Evolutionary conservation across 2,797 vertebrate genomes (phyloP).

Genomic region (Hybognathus amarus): DNA sequence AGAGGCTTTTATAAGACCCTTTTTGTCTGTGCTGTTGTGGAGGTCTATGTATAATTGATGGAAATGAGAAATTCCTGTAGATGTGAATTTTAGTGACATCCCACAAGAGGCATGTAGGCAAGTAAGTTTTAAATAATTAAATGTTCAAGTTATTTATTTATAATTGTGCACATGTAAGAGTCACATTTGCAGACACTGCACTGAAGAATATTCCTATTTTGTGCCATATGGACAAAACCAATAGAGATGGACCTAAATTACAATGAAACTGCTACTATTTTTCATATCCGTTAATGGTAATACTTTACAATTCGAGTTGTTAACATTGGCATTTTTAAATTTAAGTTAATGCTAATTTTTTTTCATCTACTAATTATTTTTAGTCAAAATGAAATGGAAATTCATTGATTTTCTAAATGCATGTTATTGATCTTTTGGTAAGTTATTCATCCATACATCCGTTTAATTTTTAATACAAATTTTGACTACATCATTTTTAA

Average conservation of each 20-base stretch:
- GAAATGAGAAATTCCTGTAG: constrained; percentile 27
- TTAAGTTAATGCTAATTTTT: neutral
- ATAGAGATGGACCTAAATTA: neutral
- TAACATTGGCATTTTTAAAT: neutral
- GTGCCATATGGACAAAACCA: neutral
- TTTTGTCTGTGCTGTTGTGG: constrained; percentile 30
- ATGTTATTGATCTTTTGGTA: neutral
- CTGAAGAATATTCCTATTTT: neutral
- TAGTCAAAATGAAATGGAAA: neutral
- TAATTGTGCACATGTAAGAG: constrained; percentile 30
- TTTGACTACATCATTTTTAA: neutral
- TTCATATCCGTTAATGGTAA: neutral
- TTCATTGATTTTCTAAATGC: neutral
- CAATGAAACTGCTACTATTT: neutral
- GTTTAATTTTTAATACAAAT: neutral
- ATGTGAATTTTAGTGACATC: constrained; percentile 44
- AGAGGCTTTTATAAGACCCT: constrained; percentile 18
- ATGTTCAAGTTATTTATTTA: constrained; percentile 39
- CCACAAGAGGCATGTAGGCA: constrained; percentile 22
- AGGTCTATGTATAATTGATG: constrained; percentile 43
- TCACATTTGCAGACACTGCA: neutral
- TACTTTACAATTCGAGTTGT: neutral
- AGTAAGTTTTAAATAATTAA: constrained; percentile 45
- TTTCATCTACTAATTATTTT: neutral
- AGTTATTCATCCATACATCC: neutral